Percentiles rank a stretch among this genome's conserved stretches.
Conservation (phyloP, 2,113 vertebrate genomes). For the Melospiza melodia region DNA sequence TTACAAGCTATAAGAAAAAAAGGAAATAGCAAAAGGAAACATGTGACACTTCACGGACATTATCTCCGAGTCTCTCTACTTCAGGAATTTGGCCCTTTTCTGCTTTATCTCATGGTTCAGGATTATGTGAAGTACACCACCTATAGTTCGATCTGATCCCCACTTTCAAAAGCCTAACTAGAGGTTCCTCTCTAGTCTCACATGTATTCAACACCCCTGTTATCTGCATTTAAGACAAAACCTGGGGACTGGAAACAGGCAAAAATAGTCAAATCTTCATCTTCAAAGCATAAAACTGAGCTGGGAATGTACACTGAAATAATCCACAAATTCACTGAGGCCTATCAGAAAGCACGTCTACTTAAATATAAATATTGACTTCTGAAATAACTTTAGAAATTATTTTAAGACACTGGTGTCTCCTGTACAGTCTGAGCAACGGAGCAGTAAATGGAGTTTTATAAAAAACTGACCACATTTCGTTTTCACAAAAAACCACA, state of each 20-base stretch:
- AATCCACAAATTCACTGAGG: neutral
- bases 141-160: neutral
- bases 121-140: neutral
- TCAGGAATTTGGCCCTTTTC: neutral
- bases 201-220: neutral
- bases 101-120: neutral
- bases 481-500: neutral
- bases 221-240: neutral
- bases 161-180: neutral
- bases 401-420: neutral
- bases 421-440: neutral
- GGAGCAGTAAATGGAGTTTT: neutral
- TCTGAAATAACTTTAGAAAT: neutral
- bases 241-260: neutral
- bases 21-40: neutral
- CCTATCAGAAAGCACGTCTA: neutral
- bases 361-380: neutral
- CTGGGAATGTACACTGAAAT: neutral
- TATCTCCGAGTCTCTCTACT: neutral
- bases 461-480: rapidly evolving
- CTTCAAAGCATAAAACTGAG: neutral
- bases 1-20: neutral
- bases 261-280: neutral
- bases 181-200: neutral
- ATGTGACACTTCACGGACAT: neutral